Conservation (phyloP, 2,113 vertebrate species). For the Spea multiplicata region DNA sequence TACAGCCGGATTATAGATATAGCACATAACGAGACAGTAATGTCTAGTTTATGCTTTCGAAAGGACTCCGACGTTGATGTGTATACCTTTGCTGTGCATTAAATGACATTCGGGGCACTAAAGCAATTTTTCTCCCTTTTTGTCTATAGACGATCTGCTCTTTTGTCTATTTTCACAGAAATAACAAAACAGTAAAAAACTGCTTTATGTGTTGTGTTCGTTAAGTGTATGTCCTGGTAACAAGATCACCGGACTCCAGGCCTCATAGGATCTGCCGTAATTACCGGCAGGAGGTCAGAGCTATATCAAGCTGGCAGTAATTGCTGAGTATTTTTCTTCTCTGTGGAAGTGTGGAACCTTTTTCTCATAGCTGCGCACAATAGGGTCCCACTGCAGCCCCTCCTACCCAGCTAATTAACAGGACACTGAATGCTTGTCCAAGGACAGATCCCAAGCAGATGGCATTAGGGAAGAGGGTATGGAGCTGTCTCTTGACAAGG, state of each 20-base stretch:
- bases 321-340: conserved; percentile 54
- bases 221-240: conserved; percentile 1
- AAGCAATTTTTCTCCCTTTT: too few species aligned
- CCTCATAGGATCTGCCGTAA: conserved; percentile 41
- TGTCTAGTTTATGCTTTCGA: too few species aligned
- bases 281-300: conserved; percentile 46
- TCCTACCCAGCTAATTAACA: conserved; percentile 54
- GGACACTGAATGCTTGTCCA: conserved; percentile 53
- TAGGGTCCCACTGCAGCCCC: conserved; percentile 54
- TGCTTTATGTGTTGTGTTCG: too few species aligned
- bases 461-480: conserved; percentile 39
- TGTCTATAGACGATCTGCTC: too few species aligned
- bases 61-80: too few species aligned
- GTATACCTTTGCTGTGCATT: too few species aligned
- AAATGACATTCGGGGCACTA: too few species aligned
- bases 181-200: too few species aligned
- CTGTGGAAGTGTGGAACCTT: conserved; percentile 60
- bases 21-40: too few species aligned
- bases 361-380: conserved; percentile 57
- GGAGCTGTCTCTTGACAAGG: conserved; percentile 39
- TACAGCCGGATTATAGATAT: too few species aligned
- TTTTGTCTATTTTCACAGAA: too few species aligned
- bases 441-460: conserved; percentile 45
- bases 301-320: conserved; percentile 42
- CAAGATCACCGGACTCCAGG: conserved; percentile 41